These are phyloP conservation scores for Elanus axillaris DNA, from an alignment of 2,113 vertebrate species.

Conservation along the genomic window DNA sequence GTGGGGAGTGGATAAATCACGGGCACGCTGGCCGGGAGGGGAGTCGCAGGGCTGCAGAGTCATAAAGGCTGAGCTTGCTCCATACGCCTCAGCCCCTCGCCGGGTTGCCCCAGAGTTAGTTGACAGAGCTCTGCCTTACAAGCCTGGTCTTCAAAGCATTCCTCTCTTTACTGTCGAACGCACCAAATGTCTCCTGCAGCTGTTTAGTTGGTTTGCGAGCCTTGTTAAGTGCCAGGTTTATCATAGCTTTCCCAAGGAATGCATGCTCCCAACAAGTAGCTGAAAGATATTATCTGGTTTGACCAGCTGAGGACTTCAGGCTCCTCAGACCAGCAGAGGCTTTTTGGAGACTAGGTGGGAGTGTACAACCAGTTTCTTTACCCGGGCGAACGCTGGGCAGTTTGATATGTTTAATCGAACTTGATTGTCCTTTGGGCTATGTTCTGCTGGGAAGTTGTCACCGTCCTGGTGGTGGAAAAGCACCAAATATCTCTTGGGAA, in stretches of 20 bases:
- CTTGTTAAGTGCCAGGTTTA: conserved; percentile 50
- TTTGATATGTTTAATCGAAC: background rate
- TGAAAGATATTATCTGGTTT: conserved; percentile 40
- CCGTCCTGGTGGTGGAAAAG: background rate
- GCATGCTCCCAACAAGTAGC: background rate
- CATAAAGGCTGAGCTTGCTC: conserved; percentile 19
- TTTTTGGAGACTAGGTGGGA: background rate
- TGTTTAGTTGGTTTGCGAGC: conserved; percentile 53
- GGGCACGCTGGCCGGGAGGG: background rate
- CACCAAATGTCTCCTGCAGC: conserved; percentile 61
- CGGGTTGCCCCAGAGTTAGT: background rate
- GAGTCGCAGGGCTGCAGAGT: background rate
- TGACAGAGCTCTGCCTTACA: conserved; percentile 20
- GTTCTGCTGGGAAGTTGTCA: background rate
- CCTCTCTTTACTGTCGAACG: conserved; percentile 45
- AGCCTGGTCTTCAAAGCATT: conserved; percentile 55
- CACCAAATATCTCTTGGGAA: background rate
- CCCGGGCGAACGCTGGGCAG: background rate
- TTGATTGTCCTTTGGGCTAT: background rate
- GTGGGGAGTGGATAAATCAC: background rate
- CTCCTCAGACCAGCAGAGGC: background rate
- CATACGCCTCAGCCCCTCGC: background rate
- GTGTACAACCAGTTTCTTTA: background rate
- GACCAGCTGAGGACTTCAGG: background rate
- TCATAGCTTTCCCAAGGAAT: conserved; percentile 38